A percentile compares a stretch with the other conserved stretches of the same genome.
These are phyloP conservation scores for Poecilia picta DNA, from an alignment of 2,797 vertebrate genomes.

Conservation along the genomic window DNA sequence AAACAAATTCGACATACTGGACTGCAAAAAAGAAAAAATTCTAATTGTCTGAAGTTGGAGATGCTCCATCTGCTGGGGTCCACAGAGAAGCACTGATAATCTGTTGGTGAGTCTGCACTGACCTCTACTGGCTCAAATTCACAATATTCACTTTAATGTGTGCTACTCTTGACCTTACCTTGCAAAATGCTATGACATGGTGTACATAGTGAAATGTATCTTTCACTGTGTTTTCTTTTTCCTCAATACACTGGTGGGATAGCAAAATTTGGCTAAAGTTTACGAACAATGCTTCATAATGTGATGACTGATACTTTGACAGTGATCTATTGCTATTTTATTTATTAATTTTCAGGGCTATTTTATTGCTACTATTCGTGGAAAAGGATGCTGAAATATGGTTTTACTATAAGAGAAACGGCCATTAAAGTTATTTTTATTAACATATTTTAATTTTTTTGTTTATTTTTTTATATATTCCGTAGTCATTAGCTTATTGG, in stretches of 20 bases:
- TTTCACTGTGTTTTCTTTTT: background rate
- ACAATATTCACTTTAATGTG: background rate
- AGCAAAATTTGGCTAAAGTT: background rate
- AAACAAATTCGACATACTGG: background rate
- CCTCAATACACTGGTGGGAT: background rate
- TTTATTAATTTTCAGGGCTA: background rate
- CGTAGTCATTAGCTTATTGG: background rate
- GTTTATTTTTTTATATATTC: background rate
- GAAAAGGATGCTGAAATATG: background rate
- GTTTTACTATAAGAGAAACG: background rate
- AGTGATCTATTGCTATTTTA: background rate
- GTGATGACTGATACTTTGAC: background rate
- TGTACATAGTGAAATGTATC: too few relatives aligned
- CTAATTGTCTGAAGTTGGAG: background rate
- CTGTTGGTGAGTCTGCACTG: constrained; percentile 20
- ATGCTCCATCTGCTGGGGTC: constrained; percentile 45
- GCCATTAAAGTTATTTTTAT: background rate
- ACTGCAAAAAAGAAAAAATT: background rate
- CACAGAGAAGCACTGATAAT: background rate
- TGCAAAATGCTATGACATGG: background rate
- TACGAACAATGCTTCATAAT: background rate
- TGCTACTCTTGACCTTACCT: background rate
- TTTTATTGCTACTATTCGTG: background rate
- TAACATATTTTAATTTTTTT: background rate
- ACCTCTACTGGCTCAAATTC: constrained; percentile 55